These are phyloP conservation scores for Lycaon pictus DNA, from an alignment of 2,113 vertebrate species.

Conservation along the genomic window DNA sequence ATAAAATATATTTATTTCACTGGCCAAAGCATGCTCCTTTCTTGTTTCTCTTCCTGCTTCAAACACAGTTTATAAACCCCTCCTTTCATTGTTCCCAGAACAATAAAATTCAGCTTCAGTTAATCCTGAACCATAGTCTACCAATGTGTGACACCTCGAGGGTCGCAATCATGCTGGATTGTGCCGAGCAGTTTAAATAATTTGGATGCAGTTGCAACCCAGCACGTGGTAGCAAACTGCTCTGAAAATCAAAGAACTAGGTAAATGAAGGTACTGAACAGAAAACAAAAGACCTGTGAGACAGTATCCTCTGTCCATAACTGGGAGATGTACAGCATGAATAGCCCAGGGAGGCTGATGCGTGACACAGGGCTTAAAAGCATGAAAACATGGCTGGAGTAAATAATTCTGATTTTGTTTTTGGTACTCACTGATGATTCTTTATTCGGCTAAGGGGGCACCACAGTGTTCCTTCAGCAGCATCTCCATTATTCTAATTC, in stretches of 20 bases:
- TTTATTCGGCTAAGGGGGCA: slow-evolving; percentile 69
- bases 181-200: slow-evolving; percentile 58
- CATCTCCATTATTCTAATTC: slow-evolving; percentile 87
- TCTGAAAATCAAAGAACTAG: slow-evolving; percentile 64
- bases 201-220: slow-evolving; percentile 61
- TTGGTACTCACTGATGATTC: slow-evolving; percentile 72
- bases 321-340: not conserved
- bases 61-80: slow-evolving; percentile 42
- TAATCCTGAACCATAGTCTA: slow-evolving; percentile 44
- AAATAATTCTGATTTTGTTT: slow-evolving; percentile 61
- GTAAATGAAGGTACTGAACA: slow-evolving; percentile 56
- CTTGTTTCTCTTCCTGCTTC: not conserved
- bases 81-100: slow-evolving; percentile 29
- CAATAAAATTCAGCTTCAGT: slow-evolving; percentile 51
- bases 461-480: slow-evolving; percentile 87
- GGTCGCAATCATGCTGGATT: slow-evolving; percentile 11
- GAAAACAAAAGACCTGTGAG: slow-evolving; percentile 53
- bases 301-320: not conserved
- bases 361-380: not conserved
- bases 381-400: not conserved
- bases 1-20: slow-evolving; percentile 44
- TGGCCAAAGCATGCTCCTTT: slow-evolving; percentile 11
- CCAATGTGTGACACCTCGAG: slow-evolving; percentile 32
- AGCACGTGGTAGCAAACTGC: not conserved
- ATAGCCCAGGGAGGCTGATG: not conserved